These are phyloP conservation scores for Apodemus speciosus DNA, from an alignment of 2,113 vertebrate species.

Conservation along the genomic window DNA sequence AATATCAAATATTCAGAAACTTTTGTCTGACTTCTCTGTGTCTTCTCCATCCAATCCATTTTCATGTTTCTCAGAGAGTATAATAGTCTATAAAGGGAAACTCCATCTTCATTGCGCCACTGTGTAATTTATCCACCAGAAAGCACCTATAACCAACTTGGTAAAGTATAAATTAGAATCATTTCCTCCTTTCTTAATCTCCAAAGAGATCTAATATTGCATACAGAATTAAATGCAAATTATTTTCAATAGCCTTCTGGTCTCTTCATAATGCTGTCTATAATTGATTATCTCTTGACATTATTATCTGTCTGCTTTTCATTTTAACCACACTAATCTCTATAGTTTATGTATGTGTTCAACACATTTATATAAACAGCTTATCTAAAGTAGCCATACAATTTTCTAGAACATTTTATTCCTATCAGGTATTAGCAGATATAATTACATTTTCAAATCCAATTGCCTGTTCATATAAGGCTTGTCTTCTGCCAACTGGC, in stretches of 20 bases:
- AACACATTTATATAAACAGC: conserved; percentile 18
- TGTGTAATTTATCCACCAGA: not conserved
- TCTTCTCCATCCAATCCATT: not conserved
- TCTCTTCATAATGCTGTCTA: not conserved
- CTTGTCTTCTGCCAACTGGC: not conserved
- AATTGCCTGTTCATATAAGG: not conserved
- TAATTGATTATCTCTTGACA: conserved; percentile 22
- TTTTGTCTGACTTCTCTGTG: not conserved
- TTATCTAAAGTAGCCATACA: conserved; percentile 36
- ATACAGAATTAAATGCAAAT: conserved; percentile 8
- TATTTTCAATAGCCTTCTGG: not conserved
- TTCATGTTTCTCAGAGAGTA: not conserved
- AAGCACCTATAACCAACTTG: not conserved
- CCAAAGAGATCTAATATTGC: not conserved
- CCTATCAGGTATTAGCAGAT: not conserved
- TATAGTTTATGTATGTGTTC: not conserved
- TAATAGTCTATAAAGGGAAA: not conserved
- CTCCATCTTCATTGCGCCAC: not conserved
- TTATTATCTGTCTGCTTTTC: not conserved
- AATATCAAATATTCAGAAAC: not conserved
- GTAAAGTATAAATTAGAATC: not conserved
- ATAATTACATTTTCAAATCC: conserved; percentile 18
- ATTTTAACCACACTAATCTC: not conserved
- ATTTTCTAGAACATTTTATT: conserved; percentile 52
- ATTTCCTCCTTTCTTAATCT: not conserved